Base-by-base conservation (phyloP, 2,113 vertebrate genomes). In the Empidonax alnorum region DNA sequence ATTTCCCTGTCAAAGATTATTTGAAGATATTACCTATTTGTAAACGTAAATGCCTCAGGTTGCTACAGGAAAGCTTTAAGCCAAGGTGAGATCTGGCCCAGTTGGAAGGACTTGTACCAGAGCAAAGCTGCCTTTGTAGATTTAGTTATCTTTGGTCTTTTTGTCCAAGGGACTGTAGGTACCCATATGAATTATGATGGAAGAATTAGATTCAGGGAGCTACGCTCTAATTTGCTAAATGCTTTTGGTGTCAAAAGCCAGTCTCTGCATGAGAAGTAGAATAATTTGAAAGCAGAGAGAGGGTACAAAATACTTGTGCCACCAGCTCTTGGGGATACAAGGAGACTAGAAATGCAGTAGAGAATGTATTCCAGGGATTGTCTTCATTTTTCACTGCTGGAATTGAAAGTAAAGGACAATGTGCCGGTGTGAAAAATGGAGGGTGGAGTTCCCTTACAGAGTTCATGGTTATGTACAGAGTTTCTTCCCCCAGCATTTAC, bases 211-310 rank as follows among this genome's bases (percentile, higher is more conserved):
- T 89, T 72, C 42, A 74, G 69, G 78, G 66, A 92, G 77, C 66
- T 87, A 56, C 69, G 39, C 16, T 90, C 50, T 82, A 76, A 94
- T 89, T 94, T 95, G 21, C 49, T 82, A 61, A 85, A 87, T 84
- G 81, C 65, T 93, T 94, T 86, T 77, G 55, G 88, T 90, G 82
- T 88, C 92, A 81, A 86, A 93, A 94, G 71, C 42, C 72, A 81
- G 35, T 12, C 55, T 83, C 33, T 81, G 68, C 61, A 53, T 74
- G 58, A 88, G 56, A 83, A 89, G 28, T 20, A 49, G n/a, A 63
- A 71, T 80, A 73, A 85, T 77, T 62, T 90, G 82, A 93, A 87
- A 91, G 63, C 50, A 77, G 61, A 90, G 30, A 76, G 56, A 62
- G 19, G 15, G 15, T 62, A 58, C 3, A 22, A 62, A 75, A 53